These are phyloP conservation scores for Eustalomyia histrio DNA, from an alignment of 2,888 invertebrate species.

Conservation along the genomic window DNA sequence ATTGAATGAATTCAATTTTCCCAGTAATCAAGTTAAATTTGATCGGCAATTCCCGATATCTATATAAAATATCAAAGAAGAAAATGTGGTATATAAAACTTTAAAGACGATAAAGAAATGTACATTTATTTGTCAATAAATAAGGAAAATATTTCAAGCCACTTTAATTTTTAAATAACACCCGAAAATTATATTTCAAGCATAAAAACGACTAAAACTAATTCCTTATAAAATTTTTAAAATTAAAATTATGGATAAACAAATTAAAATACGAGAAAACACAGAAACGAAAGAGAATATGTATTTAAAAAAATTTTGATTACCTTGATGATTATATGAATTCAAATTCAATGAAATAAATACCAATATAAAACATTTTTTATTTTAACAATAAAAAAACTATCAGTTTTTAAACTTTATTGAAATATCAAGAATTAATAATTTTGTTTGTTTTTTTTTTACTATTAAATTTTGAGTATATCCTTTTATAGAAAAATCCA, in stretches of 20 bases:
- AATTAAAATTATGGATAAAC: background rate
- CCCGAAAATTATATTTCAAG: no score
- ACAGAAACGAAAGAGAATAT: background rate
- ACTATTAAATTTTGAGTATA: slow-evolving; percentile 59
- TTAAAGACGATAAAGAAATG: no score
- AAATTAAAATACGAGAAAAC: background rate
- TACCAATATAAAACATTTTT: slow-evolving; percentile 48
- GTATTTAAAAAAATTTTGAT: background rate
- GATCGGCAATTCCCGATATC: no score
- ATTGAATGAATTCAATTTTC: no score
- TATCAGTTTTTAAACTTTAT: slow-evolving; percentile 64
- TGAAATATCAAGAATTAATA: slow-evolving; percentile 63
- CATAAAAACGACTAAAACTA: background rate
- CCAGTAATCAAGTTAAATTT: no score
- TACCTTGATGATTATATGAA: slow-evolving; percentile 17
- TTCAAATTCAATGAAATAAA: slow-evolving; percentile 34
- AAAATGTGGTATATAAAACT: no score
- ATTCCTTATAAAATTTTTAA: background rate
- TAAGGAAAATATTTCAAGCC: no score
- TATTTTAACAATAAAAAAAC: slow-evolving; percentile 66
- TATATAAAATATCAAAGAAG: no score
- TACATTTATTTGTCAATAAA: no score
- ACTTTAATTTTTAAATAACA: no score
- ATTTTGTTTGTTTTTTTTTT: slow-evolving; percentile 21
- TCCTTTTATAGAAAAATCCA: slow-evolving; percentile 18